phyloP scores from a whole-genome alignment of 1,140 invertebrate species.

The Spodoptera frugiperda region DNA sequence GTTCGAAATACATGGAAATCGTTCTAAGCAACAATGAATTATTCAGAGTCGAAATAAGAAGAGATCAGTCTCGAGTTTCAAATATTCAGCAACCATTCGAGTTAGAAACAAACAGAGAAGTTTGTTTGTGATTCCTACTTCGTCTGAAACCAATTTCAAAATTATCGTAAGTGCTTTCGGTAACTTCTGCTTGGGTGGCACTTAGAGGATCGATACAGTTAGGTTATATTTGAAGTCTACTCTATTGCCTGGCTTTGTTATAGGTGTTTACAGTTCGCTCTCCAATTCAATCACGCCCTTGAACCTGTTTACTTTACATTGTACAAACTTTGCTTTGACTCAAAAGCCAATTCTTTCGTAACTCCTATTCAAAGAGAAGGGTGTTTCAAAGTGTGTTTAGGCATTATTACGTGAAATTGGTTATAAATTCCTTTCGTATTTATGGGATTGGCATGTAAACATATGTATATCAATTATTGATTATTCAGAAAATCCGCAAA shows the following conservation, averaged over 20 bases:
- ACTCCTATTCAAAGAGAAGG: no score
- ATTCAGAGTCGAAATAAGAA: slow-evolving; percentile 12
- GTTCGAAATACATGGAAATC: slow-evolving; percentile 6
- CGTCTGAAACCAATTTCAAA: background rate
- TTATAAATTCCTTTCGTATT: background rate
- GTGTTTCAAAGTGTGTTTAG: no score
- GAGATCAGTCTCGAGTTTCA: background rate
- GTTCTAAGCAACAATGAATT: background rate
- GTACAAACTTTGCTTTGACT: no score
- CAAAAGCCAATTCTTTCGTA: no score
- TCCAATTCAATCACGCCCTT: background rate
- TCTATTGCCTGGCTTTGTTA: background rate
- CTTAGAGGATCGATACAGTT: slow-evolving; percentile 9
- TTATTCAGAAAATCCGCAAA: slow-evolving; percentile 4
- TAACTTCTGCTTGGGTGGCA: slow-evolving; percentile 1
- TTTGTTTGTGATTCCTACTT: background rate
- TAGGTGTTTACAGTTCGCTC: background rate
- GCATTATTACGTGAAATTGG: no score
- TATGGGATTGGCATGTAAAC: background rate
- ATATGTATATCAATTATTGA: background rate
- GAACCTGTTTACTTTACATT: background rate
- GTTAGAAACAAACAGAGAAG: slow-evolving; percentile 4
- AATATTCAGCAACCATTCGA: slow-evolving; percentile 19
- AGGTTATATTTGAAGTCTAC: background rate
- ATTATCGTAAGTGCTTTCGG: slow-evolving; percentile 12